Conservation (phyloP, 2,797 vertebrate species). For the Tiaroga cobitis region DNA sequence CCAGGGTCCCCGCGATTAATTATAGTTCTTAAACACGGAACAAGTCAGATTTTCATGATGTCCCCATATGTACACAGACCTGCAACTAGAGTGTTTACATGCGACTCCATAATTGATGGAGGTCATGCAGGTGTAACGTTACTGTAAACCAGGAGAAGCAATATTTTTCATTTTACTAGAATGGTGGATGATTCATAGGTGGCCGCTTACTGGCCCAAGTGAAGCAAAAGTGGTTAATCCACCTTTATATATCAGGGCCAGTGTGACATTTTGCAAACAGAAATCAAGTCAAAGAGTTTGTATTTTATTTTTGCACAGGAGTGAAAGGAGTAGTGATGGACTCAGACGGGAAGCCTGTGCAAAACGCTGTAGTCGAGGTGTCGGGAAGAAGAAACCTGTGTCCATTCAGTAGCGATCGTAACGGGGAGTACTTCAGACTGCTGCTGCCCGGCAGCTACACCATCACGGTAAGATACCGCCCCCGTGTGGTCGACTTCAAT, state of each 20-base stretch:
- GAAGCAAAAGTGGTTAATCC: not conserved
- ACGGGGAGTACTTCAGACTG: conserved; percentile 92
- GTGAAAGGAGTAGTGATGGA: conserved; percentile 90
- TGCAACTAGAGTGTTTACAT: not conserved
- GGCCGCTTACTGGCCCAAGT: not conserved
- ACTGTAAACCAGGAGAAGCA: not conserved
- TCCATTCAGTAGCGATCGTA: conserved; percentile 83
- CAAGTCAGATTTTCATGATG: too few relatives aligned
- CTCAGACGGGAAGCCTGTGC: conserved; percentile 74
- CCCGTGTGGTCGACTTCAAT: conserved; percentile 7
- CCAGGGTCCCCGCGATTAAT: too few relatives aligned
- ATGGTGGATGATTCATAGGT: not conserved
- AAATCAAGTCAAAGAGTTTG: not conserved
- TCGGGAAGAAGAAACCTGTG: conserved; percentile 82
- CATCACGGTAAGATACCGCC: conserved; percentile 81
- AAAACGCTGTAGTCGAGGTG: conserved; percentile 85
- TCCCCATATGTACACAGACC: not conserved
- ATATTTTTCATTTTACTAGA: not conserved
- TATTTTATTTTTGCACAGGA: conserved; percentile 72
- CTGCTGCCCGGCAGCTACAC: conserved; percentile 88
- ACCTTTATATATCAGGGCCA: too few relatives aligned
- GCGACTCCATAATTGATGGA: not conserved
- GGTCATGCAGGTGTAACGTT: not conserved
- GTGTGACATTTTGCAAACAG: not conserved
- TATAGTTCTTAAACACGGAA: too few relatives aligned